Percentiles rank a stretch among this genome's conserved stretches.
phyloP scores from a whole-genome alignment of 2,113 vertebrate species.

The Cyphomyrus plagiostoma region DNA sequence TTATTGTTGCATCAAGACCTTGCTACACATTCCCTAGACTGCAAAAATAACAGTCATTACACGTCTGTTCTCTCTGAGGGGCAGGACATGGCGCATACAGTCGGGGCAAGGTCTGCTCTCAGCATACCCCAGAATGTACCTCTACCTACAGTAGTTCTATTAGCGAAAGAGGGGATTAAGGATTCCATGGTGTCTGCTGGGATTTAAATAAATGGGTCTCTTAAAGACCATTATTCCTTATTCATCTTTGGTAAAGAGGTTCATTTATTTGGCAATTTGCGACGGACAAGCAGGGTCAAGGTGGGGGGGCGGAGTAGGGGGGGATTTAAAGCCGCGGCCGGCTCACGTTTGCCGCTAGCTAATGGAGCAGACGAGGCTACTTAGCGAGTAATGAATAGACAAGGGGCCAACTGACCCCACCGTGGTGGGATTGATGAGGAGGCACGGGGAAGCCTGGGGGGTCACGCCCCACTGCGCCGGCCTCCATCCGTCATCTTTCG shows the following conservation, averaged over 20 bases:
- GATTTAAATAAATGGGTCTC: conserved; percentile 56
- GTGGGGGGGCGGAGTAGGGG: background rate
- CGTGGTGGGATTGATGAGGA: conserved; percentile 36
- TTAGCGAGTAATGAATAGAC: conserved; percentile 46
- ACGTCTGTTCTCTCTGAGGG: background rate
- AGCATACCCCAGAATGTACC: background rate
- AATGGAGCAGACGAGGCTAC: conserved; percentile 49
- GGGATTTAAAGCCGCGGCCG: conserved; percentile 23
- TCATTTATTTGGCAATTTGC: conserved; percentile 58
- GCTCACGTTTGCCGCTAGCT: conserved; percentile 34
- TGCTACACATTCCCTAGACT: background rate
- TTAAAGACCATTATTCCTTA: conserved; percentile 57
- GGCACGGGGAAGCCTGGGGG: conserved; percentile 9
- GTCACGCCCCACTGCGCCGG: background rate
- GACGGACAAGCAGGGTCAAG: conserved; percentile 32
- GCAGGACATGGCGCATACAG: background rate
- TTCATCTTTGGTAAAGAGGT: conserved; percentile 50
- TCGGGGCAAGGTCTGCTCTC: background rate
- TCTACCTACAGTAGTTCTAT: background rate
- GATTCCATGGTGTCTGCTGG: conserved; percentile 43
- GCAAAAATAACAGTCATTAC: background rate
- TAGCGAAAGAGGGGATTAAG: conserved; percentile 45
- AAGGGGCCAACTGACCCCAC: conserved; percentile 40
- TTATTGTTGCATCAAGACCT: background rate
- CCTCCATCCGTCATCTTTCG: background rate